phyloP scores from a whole-genome alignment of 1,140 invertebrate genomes.

The Bombus vancouverensis region DNA sequence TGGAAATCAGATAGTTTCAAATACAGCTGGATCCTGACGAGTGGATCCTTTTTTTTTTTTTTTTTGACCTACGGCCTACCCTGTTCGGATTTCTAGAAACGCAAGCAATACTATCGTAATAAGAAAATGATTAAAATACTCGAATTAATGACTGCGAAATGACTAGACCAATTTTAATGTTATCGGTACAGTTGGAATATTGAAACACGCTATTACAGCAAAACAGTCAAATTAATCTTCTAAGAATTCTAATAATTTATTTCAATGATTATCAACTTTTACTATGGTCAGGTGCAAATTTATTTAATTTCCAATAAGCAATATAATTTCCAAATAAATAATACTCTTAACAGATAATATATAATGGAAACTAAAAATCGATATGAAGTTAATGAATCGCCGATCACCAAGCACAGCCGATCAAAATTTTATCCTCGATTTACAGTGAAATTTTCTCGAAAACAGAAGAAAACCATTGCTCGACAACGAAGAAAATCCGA shows the following conservation, averaged over 20 bases:
- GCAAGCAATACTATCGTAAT: not conserved
- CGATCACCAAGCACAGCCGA: too few species aligned
- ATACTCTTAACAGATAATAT: too few species aligned
- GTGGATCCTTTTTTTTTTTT: not conserved
- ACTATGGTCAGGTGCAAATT: too few species aligned
- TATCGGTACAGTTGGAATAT: not conserved
- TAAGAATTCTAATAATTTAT: not conserved
- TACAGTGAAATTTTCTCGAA: not conserved
- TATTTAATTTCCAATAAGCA: too few species aligned
- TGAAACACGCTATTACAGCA: not conserved
- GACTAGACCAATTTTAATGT: not conserved
- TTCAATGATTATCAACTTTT: too few species aligned
- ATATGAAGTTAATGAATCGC: not conserved
- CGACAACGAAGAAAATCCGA: constrained; percentile 36
- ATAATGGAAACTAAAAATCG: not conserved
- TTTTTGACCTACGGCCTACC: not conserved
- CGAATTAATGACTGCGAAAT: not conserved
- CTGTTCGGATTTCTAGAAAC: not conserved
- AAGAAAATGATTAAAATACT: not conserved
- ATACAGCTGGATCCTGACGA: constrained; percentile 76
- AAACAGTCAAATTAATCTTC: not conserved
- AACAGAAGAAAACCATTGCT: not conserved
- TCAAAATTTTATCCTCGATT: not conserved
- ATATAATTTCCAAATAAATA: too few species aligned
- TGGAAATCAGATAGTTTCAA: constrained; percentile 76